These are phyloP conservation scores for Pterostichus niger DNA, from an alignment of 2,888 invertebrate species.

Conservation along the genomic window DNA sequence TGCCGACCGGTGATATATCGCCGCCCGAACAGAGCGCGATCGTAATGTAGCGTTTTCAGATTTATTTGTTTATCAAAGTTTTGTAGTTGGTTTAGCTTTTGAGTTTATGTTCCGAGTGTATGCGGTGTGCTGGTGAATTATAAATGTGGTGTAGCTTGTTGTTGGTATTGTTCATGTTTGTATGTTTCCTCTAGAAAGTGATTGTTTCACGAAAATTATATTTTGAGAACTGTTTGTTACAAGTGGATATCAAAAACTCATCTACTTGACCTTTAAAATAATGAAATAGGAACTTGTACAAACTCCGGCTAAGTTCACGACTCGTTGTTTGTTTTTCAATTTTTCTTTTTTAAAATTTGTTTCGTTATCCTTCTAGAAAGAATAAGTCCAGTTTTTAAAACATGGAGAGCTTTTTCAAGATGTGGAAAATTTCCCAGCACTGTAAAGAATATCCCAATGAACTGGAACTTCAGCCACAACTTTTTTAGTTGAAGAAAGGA, in stretches of 20 bases:
- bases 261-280: background rate
- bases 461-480: no score
- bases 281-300: background rate
- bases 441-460: no score
- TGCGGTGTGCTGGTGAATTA: slow-evolving; percentile 22
- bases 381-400: no score
- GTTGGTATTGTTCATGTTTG: slow-evolving; percentile 3
- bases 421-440: no score
- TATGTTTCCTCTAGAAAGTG: background rate
- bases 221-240: background rate
- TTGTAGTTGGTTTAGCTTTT: slow-evolving; percentile 24
- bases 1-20: background rate
- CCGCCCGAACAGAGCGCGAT: background rate
- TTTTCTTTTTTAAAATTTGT: no score
- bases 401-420: no score
- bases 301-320: no score
- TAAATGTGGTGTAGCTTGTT: slow-evolving; percentile 17
- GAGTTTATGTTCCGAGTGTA: slow-evolving; percentile 30
- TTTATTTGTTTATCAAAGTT: slow-evolving; percentile 49
- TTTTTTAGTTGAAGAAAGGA: no score
- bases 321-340: no score
- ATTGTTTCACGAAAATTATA: slow-evolving; percentile 6
- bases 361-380: no score
- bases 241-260: background rate
- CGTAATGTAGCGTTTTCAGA: slow-evolving; percentile 27